These are phyloP conservation scores for Xylocampa areola DNA, from an alignment of 2,888 invertebrate species.

Conservation along the genomic window DNA sequence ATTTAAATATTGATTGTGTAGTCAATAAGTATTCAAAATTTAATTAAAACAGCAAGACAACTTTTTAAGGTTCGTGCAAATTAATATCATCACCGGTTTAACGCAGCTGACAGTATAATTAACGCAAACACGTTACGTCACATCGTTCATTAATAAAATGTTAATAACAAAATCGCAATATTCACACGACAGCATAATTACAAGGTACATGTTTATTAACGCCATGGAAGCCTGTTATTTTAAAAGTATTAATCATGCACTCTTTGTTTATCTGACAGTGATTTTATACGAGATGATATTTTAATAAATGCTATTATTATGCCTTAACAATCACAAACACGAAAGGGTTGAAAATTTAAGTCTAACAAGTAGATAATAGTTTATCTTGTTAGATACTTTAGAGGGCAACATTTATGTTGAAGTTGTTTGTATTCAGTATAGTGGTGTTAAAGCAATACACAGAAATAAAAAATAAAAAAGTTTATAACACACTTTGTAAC, in stretches of 20 bases:
- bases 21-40: no score
- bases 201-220: slow-evolving; percentile 7
- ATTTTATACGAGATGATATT: background rate
- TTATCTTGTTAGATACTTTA: no score
- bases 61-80: background rate
- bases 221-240: slow-evolving; percentile 2
- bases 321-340: no score
- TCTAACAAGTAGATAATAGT: no score
- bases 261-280: background rate
- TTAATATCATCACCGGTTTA: background rate
- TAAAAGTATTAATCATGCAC: slow-evolving; percentile 4
- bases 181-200: slow-evolving; percentile 9
- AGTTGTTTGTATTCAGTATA: no score
- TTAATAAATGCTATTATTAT: background rate
- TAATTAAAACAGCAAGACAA: background rate
- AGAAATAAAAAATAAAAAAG: no score
- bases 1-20: no score
- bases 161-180: slow-evolving; percentile 3
- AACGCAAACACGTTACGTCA: slow-evolving; percentile 5
- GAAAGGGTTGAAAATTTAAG: no score
- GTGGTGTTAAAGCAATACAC: no score
- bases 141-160: slow-evolving; percentile 14
- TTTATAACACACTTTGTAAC: no score
- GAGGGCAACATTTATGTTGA: no score
- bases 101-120: slow-evolving; percentile 3